These are phyloP conservation scores for Scyliorhinus canicula DNA, from an alignment of 2,797 vertebrate genomes.

Conservation along the genomic window DNA sequence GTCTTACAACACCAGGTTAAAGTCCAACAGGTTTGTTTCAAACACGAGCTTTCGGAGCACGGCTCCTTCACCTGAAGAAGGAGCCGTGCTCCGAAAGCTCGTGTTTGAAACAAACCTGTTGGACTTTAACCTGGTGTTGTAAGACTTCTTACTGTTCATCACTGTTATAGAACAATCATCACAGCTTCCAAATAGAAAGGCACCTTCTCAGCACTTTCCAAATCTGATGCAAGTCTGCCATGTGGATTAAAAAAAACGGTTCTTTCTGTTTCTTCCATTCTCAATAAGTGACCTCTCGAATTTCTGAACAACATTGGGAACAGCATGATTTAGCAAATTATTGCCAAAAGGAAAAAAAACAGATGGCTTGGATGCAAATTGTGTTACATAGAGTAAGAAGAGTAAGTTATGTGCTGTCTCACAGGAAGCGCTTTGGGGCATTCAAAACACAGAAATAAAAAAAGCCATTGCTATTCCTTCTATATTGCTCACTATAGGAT, in stretches of 20 bases:
- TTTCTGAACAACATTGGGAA: background rate
- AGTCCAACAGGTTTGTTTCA: no score
- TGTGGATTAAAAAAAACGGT: background rate
- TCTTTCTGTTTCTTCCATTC: background rate
- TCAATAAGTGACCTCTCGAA: background rate
- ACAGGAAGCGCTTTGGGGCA: conserved; percentile 23
- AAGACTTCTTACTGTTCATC: no score
- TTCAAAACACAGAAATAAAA: background rate
- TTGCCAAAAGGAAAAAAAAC: conserved; percentile 2
- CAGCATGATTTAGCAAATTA: conserved; percentile 5
- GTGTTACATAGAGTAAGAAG: background rate
- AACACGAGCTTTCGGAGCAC: no score
- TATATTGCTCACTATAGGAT: conserved; percentile 11
- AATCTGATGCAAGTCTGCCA: background rate
- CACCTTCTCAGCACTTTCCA: background rate
- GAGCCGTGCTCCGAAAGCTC: no score
- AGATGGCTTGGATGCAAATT: conserved; percentile 25
- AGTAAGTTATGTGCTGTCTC: background rate
- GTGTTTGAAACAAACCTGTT: no score
- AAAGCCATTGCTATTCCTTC: background rate
- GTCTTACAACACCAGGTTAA: no score
- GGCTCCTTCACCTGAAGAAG: no score
- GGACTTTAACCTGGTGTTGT: no score
- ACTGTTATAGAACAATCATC: background rate
- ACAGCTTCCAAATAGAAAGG: background rate